Conservation (phyloP, 2,113 vertebrate genomes). For the Andinoacara biseriatus region DNA sequence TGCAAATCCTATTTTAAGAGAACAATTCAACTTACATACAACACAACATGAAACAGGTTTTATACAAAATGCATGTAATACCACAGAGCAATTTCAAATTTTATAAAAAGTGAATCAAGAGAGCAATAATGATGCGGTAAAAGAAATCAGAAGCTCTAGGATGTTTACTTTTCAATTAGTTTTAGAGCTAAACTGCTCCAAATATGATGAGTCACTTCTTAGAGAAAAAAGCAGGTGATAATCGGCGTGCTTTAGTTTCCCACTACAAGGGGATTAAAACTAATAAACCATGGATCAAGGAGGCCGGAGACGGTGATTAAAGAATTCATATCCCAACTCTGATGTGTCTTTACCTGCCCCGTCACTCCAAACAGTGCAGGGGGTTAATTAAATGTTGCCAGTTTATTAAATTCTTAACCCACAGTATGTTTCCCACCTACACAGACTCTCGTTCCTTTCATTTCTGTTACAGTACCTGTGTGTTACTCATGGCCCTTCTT, state of each 20-base stretch:
- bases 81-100: not conserved
- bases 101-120: not conserved
- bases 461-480: not conserved
- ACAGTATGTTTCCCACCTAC: slow-evolving; percentile 16
- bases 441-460: not conserved
- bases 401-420: slow-evolving; percentile 8
- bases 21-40: not conserved
- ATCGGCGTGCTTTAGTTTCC: slow-evolving; percentile 33
- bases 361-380: not conserved
- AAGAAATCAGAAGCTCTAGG: not conserved
- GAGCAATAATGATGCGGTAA: not conserved
- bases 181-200: slow-evolving; percentile 16
- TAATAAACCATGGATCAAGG: slow-evolving; percentile 6
- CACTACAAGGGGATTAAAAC: slow-evolving; percentile 26
- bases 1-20: not conserved
- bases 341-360: not conserved
- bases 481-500: not conserved
- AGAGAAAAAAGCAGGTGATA: not conserved
- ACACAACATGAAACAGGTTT: not conserved
- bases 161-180: slow-evolving; percentile 36
- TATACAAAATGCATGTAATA: not conserved
- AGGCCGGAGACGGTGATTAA: slow-evolving; percentile 14
- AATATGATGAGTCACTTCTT: slow-evolving; percentile 1
- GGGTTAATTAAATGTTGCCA: slow-evolving; percentile 9
- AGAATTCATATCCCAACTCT: slow-evolving; percentile 4